Evolutionary conservation across 2,113 vertebrate genomes (phyloP).

Genomic region (Caretta caretta): DNA sequence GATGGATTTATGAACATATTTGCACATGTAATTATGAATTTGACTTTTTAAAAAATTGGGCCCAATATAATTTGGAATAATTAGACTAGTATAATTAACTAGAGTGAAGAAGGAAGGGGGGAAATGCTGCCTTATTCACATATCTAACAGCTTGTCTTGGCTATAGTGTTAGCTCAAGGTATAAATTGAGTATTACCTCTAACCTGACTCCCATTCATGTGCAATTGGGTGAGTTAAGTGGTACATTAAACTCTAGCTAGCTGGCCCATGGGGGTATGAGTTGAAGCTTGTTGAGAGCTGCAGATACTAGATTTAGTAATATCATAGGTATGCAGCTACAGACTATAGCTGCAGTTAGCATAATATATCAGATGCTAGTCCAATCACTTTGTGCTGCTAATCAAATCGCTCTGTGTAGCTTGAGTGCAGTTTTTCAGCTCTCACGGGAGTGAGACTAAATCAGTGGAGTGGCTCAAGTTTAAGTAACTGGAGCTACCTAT

Average conservation of each 20-base stretch:
- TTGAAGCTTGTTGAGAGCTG: background rate
- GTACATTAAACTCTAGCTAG: background rate
- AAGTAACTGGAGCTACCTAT: background rate
- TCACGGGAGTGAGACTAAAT: background rate
- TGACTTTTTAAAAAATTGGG: background rate
- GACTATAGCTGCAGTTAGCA: rapidly evolving
- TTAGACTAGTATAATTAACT: background rate
- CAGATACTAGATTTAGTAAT: background rate
- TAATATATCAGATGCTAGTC: background rate
- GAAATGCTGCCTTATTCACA: background rate
- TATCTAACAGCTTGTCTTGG: background rate
- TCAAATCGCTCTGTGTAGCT: background rate
- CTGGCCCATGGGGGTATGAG: background rate
- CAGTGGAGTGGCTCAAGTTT: too few species aligned
- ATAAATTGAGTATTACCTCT: background rate
- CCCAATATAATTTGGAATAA: background rate
- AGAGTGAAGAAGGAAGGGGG: background rate
- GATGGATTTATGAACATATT: rapidly evolving
- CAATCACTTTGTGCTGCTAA: rapidly evolving
- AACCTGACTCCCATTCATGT: rapidly evolving
- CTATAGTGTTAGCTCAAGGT: background rate
- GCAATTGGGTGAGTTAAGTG: background rate
- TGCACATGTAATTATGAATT: background rate
- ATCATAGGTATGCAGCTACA: rapidly evolving
- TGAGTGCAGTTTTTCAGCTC: background rate